Percentiles rank a stretch among this genome's conserved stretches.
These are phyloP conservation scores for Drosophila robusta DNA, from an alignment of 2,888 invertebrate species.

Conservation along the genomic window DNA sequence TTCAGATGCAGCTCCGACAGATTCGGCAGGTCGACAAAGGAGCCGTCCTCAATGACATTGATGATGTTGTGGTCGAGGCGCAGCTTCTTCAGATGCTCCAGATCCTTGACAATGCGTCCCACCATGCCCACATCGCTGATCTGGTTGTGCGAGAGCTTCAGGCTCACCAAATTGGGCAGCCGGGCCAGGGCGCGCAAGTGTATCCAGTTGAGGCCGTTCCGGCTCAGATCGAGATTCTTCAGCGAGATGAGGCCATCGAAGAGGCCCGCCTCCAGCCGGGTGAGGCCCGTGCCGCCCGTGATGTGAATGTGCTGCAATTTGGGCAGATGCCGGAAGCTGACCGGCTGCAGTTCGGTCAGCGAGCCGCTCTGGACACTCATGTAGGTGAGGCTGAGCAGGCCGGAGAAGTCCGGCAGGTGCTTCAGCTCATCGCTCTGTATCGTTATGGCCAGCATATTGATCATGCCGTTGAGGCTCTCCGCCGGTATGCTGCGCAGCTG, in stretches of 20 bases:
- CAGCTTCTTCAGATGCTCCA: conserved; percentile 89
- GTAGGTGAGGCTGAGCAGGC: conserved; percentile 90
- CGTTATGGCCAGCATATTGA: conserved; percentile 92
- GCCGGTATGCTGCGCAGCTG: conserved; percentile 91
- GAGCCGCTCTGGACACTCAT: conserved; percentile 90
- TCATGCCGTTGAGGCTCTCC: conserved; percentile 91
- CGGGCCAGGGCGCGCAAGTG: conserved; percentile 90
- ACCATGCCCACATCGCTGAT: conserved; percentile 93
- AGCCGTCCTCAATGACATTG: conserved; percentile 90
- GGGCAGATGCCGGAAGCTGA: conserved; percentile 90
- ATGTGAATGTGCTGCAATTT: conserved; percentile 91
- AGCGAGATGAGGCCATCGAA: conserved; percentile 90
- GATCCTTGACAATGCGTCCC: conserved; percentile 91
- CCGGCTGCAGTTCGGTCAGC: conserved; percentile 88
- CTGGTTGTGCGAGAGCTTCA: conserved; percentile 90
- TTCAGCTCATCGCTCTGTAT: conserved; percentile 92
- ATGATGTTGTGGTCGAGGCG: conserved; percentile 90
- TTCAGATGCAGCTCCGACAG: conserved; percentile 89
- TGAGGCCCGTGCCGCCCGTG: conserved; percentile 89
- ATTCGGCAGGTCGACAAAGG: conserved; percentile 91
- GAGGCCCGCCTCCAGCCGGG: conserved; percentile 90
- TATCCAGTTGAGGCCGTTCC: conserved; percentile 91
- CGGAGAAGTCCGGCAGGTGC: conserved; percentile 90
- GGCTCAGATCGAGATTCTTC: conserved; percentile 90
- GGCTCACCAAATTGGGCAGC: conserved; percentile 89